Evolutionary conservation across 2,113 vertebrate species (phyloP).

Genomic region (Theristicus caerulescens): DNA sequence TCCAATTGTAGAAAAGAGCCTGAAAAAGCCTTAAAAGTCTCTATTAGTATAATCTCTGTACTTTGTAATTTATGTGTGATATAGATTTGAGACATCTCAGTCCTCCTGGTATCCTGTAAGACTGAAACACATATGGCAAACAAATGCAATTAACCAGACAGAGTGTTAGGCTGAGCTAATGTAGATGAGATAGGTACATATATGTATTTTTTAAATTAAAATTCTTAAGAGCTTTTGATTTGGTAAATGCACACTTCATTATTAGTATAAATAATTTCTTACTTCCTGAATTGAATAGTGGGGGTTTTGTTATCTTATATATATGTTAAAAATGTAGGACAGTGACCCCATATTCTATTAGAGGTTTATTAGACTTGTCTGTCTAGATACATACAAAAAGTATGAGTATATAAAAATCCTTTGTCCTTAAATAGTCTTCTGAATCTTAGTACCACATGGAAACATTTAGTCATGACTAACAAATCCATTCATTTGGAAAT

Average conservation of each 20-base stretch:
- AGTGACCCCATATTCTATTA: background rate
- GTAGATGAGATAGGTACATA: background rate
- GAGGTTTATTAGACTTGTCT: background rate
- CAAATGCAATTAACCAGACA: background rate
- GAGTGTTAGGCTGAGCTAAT: background rate
- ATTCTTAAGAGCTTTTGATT: background rate
- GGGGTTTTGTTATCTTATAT: accelerated
- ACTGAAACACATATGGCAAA: background rate
- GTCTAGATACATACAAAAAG: background rate
- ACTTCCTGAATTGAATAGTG: background rate
- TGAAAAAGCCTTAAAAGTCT: background rate
- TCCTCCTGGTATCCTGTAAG: background rate
- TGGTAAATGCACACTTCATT: background rate
- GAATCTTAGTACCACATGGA: background rate
- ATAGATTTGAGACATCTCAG: background rate
- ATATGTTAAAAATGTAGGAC: background rate
- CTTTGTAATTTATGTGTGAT: background rate
- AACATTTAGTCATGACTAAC: background rate
- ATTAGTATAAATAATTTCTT: background rate
- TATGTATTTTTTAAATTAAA: background rate
- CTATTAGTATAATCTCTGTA: background rate
- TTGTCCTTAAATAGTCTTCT: background rate
- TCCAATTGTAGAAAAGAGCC: background rate
- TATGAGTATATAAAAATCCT: background rate
- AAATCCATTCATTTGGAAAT: background rate